Evolutionary conservation across 2,797 vertebrate species (phyloP).

Genomic region (Typhlichthys subterraneus): DNA sequence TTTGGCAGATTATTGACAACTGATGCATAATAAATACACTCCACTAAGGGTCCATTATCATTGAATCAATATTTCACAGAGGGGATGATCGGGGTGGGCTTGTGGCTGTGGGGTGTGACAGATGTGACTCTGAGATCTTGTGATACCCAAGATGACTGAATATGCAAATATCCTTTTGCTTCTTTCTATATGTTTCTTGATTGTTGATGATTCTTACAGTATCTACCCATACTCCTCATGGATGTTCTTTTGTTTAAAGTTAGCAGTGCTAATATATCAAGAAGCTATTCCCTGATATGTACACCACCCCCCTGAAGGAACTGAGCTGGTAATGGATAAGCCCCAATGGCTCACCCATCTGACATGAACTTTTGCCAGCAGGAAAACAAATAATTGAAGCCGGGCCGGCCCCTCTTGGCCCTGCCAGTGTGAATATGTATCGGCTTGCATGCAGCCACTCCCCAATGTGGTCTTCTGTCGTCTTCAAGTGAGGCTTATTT

Average conservation of each 20-base stretch:
- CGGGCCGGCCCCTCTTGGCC: constrained; percentile 67
- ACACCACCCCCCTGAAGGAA: constrained; percentile 46
- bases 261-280: constrained; percentile 17
- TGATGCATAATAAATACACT: constrained; percentile 90
- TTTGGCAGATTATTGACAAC: constrained; percentile 83
- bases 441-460: constrained; percentile 51
- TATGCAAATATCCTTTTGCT: too few species aligned
- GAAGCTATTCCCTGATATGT: constrained; percentile 33
- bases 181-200: too few species aligned
- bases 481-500: constrained; percentile 61
- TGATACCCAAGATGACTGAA: not conserved
- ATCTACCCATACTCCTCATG: not conserved
- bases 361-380: constrained; percentile 79
- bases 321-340: constrained; percentile 81
- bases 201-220: too few species aligned
- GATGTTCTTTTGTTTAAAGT: constrained; percentile 11
- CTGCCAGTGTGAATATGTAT: constrained; percentile 74
- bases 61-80: constrained; percentile 82
- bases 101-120: constrained; percentile 50
- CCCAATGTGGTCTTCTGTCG: constrained; percentile 62
- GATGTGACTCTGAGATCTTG: constrained; percentile 65
- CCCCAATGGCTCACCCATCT: constrained; percentile 73
- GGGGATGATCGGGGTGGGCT: constrained; percentile 31
- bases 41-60: constrained; percentile 88
- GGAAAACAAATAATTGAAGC: constrained; percentile 86